phyloP scores from a whole-genome alignment of 2,888 invertebrate species.

The Oegoconia quadripuncta region DNA sequence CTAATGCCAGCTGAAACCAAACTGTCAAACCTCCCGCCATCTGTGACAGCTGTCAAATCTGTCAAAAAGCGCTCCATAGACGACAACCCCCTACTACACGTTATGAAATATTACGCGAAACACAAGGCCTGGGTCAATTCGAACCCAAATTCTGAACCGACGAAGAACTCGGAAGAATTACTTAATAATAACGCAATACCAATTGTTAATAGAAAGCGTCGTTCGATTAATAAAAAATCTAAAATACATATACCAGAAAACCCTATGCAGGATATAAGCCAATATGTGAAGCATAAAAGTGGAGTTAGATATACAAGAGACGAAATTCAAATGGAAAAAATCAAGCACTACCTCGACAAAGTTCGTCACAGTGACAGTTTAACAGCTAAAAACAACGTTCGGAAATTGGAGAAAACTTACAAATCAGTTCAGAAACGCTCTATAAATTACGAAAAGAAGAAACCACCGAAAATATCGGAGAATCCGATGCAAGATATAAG shows the following conservation, averaged over 20 bases:
- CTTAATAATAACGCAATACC: constrained; percentile 38
- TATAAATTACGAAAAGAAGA: constrained; percentile 26
- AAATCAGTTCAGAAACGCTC: constrained; percentile 16
- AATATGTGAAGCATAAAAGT: constrained; percentile 27
- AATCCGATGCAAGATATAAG: constrained; percentile 50
- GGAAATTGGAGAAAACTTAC: constrained; percentile 17
- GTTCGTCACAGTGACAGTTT: constrained; percentile 20
- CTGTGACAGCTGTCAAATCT: constrained; percentile 23
- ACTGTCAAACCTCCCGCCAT: constrained; percentile 21
- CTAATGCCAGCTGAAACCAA: constrained; percentile 3
- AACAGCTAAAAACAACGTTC: constrained; percentile 16
- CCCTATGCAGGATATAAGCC: constrained; percentile 30
- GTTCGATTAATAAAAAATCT: constrained; percentile 8
- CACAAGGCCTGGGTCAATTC: constrained; percentile 52
- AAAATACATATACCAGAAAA: constrained; percentile 26
- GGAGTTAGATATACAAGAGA: constrained; percentile 27
- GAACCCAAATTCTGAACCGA: constrained; percentile 24
- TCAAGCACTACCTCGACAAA: constrained; percentile 31
- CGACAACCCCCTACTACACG: constrained; percentile 34
- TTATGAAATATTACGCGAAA: constrained; percentile 54
- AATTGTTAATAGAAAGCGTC: neutral
- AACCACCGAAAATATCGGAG: constrained; percentile 31
- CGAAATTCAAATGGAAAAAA: constrained; percentile 23
- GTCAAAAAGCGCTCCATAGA: constrained; percentile 39
- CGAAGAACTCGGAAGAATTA: constrained; percentile 18